Conservation (phyloP, 2,888 invertebrate species). For the Watsonalla cultraria region DNA sequence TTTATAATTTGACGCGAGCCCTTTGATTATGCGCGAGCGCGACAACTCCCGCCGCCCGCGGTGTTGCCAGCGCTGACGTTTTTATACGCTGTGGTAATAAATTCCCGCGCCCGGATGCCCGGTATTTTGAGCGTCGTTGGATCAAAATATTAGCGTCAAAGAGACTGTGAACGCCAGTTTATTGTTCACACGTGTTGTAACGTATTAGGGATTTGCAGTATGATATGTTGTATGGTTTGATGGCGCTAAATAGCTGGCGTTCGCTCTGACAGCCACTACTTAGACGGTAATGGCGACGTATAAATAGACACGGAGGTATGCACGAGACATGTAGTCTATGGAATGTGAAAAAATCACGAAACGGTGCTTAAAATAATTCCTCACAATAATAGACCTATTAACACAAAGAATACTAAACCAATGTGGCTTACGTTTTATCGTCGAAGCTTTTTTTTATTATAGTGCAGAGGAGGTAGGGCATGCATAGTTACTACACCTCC, state of each 20-base stretch:
- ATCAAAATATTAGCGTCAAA: constrained; percentile 55
- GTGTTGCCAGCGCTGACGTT: constrained; percentile 58
- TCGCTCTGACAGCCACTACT: constrained; percentile 19
- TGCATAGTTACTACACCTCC: no score
- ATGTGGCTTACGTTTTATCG: neutral
- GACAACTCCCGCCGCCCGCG: constrained; percentile 29
- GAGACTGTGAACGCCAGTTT: constrained; percentile 44
- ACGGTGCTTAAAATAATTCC: neutral
- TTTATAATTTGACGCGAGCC: constrained; percentile 64
- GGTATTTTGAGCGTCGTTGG: constrained; percentile 46
- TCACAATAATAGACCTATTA: neutral
- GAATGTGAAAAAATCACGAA: constrained; percentile 1
- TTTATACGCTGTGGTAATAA: constrained; percentile 59
- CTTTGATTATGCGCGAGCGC: constrained; percentile 54
- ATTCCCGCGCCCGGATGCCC: constrained; percentile 55
- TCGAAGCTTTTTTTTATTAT: no score
- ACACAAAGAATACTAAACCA: neutral
- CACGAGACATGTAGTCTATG: neutral
- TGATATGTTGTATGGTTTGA: constrained; percentile 35
- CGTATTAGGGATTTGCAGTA: constrained; percentile 36
- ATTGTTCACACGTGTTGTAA: constrained; percentile 54
- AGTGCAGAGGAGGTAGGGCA: no score
- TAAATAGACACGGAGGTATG: neutral
- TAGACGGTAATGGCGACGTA: neutral
- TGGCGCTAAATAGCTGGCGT: constrained; percentile 33